These are phyloP conservation scores for Esox niger DNA, from an alignment of 2,113 vertebrate species.

Conservation along the genomic window DNA sequence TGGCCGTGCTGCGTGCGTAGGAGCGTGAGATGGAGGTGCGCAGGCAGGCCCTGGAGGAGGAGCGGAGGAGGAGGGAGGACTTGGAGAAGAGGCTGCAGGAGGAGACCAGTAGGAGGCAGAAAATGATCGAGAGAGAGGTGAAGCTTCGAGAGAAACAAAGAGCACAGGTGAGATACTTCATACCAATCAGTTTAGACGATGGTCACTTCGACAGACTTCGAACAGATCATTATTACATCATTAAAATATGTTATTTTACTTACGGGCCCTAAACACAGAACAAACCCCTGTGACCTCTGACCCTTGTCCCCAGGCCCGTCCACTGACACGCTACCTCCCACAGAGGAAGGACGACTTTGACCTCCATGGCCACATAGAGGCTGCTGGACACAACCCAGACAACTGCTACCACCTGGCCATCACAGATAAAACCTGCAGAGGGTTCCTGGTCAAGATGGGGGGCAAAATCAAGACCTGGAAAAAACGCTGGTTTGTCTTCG, in stretches of 20 bases:
- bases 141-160: slow-evolving; percentile 91
- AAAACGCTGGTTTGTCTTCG: slow-evolving; percentile 96
- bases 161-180: slow-evolving; percentile 77
- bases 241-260: too few relatives aligned
- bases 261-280: not conserved
- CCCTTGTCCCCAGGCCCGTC: slow-evolving; percentile 77
- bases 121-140: slow-evolving; percentile 93
- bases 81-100: slow-evolving; percentile 89
- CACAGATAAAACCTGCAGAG: slow-evolving; percentile 94
- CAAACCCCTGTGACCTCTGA: not conserved
- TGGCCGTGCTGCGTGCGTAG: slow-evolving; percentile 52
- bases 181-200: not conserved
- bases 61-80: slow-evolving; percentile 85
- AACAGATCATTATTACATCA: too few relatives aligned
- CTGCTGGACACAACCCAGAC: slow-evolving; percentile 88
- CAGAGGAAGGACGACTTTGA: slow-evolving; percentile 94
- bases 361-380: slow-evolving; percentile 87
- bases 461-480: slow-evolving; percentile 99
- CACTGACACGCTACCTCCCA: slow-evolving; percentile 92
- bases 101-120: slow-evolving; percentile 91
- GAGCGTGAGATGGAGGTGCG: slow-evolving; percentile 91
- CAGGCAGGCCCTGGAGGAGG: slow-evolving; percentile 88
- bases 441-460: slow-evolving; percentile 95
- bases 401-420: slow-evolving; percentile 90
- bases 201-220: too few relatives aligned